Base-by-base conservation (phyloP, 1,140 invertebrate species). In the Atopsyche davidsoni region DNA sequence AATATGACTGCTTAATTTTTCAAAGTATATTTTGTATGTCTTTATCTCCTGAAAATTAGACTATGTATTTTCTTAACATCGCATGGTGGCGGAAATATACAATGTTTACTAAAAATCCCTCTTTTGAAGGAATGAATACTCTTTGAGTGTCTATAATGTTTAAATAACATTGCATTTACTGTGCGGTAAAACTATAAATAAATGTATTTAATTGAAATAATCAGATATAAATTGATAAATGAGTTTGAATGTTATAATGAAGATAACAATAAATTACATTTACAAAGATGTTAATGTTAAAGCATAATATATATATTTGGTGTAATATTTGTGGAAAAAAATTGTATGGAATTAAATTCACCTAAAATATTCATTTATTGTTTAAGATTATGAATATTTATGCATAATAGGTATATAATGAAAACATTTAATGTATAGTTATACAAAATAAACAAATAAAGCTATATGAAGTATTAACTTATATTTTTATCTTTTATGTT, bases 271-370 rank as follows among this genome's bases (percentile, higher is more conserved):
- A 35, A 4, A 46, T n/a, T 22, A 46, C n/a, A 38, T 24, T 19
- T 18, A 19, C 11, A 32, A 17, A 14, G 16, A 19, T 28, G n/a
- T 46, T 36, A 36, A 19, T 18, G 24, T 46, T 32, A 36, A 16
- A 10, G n/a, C n/a, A n/a, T n/a, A n/a, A n/a, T n/a, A 36, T 11
- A 38, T 35, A 38, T 46, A 23, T 35, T 35, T 19, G 23, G 21
- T 46, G 45, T 46, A 46, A 45, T 36, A 18, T 36, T 46, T 23
- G 45, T 46, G 45, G 19, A 46, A 46, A 46, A 32, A 23, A 23
- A 32, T 22, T 32, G 18, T 25, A 28, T 17, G n/a, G 39, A 22
- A n/a, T 21, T 46, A 18, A 23, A 35, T 24, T 16, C 17, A 19
- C 19, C 11, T 23, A 22, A 7, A 38, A 23, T 36, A 46, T 46